These are phyloP conservation scores for Hyla sarda DNA, from an alignment of 2,113 vertebrate species.

Conservation along the genomic window DNA sequence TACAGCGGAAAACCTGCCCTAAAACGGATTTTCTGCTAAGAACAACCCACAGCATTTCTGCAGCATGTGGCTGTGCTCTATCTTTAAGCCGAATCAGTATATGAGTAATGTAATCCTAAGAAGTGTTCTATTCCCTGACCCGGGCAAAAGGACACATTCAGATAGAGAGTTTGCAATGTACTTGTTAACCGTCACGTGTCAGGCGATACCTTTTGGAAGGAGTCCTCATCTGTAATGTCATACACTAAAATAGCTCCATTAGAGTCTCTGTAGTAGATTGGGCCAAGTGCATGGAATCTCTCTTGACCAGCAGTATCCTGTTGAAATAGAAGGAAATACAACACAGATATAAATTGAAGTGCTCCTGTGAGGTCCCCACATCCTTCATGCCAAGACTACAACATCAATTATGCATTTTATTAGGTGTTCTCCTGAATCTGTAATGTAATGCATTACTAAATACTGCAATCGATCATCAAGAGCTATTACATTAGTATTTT, in stretches of 20 bases:
- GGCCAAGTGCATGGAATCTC: conserved; percentile 94
- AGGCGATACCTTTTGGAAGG: conserved; percentile 91
- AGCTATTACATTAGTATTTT: no score
- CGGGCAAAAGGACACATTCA: neutral
- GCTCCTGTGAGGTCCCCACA: neutral
- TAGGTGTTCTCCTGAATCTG: no score
- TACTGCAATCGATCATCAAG: no score
- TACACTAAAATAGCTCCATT: conserved; percentile 97
- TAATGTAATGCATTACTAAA: no score
- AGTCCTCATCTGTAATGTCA: conserved; percentile 98
- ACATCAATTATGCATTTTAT: no score
- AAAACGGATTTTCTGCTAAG: no score
- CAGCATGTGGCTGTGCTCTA: no score
- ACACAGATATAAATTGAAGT: neutral
- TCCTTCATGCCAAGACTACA: no score
- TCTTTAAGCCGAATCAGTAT: no score
- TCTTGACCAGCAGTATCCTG: conserved; percentile 99
- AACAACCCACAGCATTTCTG: no score
- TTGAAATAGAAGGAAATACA: conserved; percentile 17
- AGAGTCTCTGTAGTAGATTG: conserved; percentile 99
- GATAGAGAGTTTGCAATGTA: neutral
- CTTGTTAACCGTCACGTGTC: neutral
- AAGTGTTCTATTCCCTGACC: neutral
- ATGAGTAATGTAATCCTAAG: no score
- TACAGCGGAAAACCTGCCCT: no score